Percentiles rank a stretch among this genome's conserved stretches.
phyloP scores from a whole-genome alignment of 2,888 invertebrate species.

The Adelphocoris suturalis region DNA sequence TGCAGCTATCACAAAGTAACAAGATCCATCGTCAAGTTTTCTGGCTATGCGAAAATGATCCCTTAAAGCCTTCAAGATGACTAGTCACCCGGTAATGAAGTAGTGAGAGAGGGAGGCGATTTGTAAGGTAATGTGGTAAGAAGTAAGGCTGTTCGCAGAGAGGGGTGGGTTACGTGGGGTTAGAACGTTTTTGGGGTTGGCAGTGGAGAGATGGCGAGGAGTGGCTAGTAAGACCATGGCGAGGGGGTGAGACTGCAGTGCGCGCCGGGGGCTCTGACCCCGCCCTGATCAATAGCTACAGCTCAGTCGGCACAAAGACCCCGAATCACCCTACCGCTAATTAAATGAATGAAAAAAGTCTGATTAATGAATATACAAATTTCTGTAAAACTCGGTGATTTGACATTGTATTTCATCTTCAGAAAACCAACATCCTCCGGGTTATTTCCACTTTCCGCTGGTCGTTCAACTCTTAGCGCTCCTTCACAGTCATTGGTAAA shows the following conservation, averaged over 20 bases:
- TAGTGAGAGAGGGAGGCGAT: neutral
- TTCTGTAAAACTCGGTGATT: neutral
- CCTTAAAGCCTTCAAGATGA: too few species aligned
- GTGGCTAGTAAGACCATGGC: slow-evolving; percentile 14
- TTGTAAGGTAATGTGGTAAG: slow-evolving; percentile 51
- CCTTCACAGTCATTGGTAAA: neutral
- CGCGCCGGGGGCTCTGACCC: slow-evolving; percentile 72
- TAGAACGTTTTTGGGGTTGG: slow-evolving; percentile 30
- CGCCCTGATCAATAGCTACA: slow-evolving; percentile 68
- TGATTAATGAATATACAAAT: neutral
- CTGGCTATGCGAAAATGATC: too few species aligned
- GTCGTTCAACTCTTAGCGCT: neutral
- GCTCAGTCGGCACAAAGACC: slow-evolving; percentile 67
- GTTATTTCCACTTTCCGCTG: neutral
- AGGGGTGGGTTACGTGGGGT: slow-evolving; percentile 9
- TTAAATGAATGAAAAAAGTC: neutral
- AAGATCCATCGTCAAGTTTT: too few species aligned
- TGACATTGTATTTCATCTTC: neutral
- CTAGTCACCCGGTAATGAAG: slow-evolving; percentile 21
- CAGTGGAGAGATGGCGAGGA: neutral
- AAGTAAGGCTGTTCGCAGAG: neutral
- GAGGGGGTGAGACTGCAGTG: slow-evolving; percentile 69
- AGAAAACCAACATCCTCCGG: neutral
- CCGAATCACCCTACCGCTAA: slow-evolving; percentile 58
- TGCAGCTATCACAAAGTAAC: too few species aligned